Evolutionary conservation across 1,140 invertebrate genomes (phyloP).

Genomic region (Leptopilina clavipes): DNA sequence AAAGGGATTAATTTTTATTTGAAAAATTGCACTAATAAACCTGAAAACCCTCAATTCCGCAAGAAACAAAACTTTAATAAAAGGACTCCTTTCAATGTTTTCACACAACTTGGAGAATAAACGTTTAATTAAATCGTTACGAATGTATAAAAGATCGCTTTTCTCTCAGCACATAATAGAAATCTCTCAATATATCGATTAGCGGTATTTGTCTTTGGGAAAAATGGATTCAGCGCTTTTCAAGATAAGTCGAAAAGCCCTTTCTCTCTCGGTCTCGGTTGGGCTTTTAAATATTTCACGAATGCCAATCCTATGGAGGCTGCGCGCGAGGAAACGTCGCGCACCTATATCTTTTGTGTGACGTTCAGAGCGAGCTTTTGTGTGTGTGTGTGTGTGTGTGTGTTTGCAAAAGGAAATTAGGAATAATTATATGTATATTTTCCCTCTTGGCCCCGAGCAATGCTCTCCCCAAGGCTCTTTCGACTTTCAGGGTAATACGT

Average conservation of each 20-base stretch:
- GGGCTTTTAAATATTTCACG: conserved; percentile 25
- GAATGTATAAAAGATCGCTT: background rate
- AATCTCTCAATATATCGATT: conserved; percentile 1
- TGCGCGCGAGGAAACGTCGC: background rate
- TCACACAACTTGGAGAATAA: background rate
- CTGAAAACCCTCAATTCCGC: no score
- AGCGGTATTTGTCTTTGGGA: background rate
- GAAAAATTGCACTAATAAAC: no score
- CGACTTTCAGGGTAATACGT: conserved; percentile 40
- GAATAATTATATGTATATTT: conserved; percentile 41
- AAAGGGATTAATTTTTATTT: no score
- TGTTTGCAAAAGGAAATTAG: conserved; percentile 31
- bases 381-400: no score
- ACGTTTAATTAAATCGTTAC: background rate
- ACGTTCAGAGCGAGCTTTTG: background rate
- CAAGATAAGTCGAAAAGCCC: background rate
- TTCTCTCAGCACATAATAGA: background rate
- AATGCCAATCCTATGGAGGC: background rate
- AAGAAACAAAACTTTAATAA: no score
- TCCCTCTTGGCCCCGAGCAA: conserved; percentile 27
- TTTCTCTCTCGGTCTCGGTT: background rate
- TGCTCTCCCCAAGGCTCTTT: conserved; percentile 21
- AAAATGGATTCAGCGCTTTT: conserved; percentile 23
- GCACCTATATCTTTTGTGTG: conserved; percentile 10
- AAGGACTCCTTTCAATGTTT: no score